Evolutionary conservation across 37 sponge, comb jelly and placozoan genomes (phyloP), one percentile per base, ranked within the genome.

Genomic region (Cliona cf. orientalis): DNA sequence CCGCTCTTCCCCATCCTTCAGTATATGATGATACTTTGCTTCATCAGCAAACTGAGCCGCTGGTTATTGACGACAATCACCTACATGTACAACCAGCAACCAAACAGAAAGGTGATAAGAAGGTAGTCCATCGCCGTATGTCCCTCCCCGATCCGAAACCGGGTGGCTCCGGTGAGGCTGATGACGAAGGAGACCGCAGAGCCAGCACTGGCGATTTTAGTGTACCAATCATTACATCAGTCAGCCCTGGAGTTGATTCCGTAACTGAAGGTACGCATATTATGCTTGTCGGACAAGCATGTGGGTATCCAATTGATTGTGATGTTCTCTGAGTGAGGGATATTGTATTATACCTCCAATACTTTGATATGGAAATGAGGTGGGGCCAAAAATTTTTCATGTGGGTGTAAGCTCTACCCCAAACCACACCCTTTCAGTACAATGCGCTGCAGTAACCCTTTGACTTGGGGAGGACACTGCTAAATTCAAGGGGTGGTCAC

Each of bases 1-100:
- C 49, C 38, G 1, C 75, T 55, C 38, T 5, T 3, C 7, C 75
- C n/a, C 59, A 29, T 42, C n/a, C n/a, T n/a, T 35, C 80, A 80
- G 80, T 80, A 70, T 80, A 80, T 80, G 60, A 42, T 55, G 80
- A 80, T 1, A 40, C 32, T 2, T 21, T 76, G 43, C 38, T 76
- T 2, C 42, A 34, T 23, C 76, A 74, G 19, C 74, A 74, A 34
- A 39, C 3, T 4, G 70, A 69, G 70, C 44, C 70, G 1, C 62
- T 61, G 62, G 14, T 61, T 31, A 26, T 12, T 12, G 31, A 61
- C 6, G 4, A 6, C 62, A 23, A 6, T 61, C 28, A 31, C 23
- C 62, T 31, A 61, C 5, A 17, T 31, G 19, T 31, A 5, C 62
- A 19, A 5, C 62, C 11, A 67, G 64, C 6, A n/a, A 12, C 26